These are phyloP conservation scores for Danio choprae DNA, from an alignment of 2,797 vertebrate genomes.

Conservation along the genomic window DNA sequence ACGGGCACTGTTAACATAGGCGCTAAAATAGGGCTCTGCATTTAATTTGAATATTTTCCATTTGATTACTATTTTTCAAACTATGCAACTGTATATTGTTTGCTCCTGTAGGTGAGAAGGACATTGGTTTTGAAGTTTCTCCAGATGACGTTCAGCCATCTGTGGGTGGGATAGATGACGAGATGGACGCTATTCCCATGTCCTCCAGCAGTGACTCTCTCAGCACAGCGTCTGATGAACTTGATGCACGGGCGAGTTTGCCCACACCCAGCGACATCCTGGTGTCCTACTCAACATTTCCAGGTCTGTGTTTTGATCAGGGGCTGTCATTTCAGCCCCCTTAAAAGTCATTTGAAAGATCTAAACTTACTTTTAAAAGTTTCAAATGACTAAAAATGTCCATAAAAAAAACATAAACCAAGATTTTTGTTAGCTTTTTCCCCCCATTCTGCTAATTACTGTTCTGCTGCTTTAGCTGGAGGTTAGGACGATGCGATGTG, in stretches of 20 bases:
- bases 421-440: too few species aligned
- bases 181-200: slow-evolving; percentile 81
- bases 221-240: slow-evolving; percentile 74
- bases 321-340: too few species aligned
- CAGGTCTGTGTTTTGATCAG: slow-evolving; percentile 76
- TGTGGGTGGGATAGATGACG: slow-evolving; percentile 63
- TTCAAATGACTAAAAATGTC: too few species aligned
- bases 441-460: too few species aligned
- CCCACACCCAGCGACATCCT: slow-evolving; percentile 93
- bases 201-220: slow-evolving; percentile 79
- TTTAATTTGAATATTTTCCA: not conserved
- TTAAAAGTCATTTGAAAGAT: too few species aligned
- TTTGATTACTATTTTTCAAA: not conserved
- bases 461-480: too few species aligned
- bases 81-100: not conserved
- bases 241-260: slow-evolving; percentile 81
- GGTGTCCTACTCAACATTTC: slow-evolving; percentile 95
- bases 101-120: slow-evolving; percentile 79
- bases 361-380: too few species aligned
- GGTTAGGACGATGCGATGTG: too few species aligned
- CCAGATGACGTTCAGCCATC: slow-evolving; percentile 64
- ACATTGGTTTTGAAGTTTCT: slow-evolving; percentile 84
- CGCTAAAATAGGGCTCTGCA: too few species aligned
- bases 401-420: too few species aligned
- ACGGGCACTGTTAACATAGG: too few species aligned